Conservation (phyloP, 2,113 vertebrate genomes). For the Ageneiosus marmoratus region DNA sequence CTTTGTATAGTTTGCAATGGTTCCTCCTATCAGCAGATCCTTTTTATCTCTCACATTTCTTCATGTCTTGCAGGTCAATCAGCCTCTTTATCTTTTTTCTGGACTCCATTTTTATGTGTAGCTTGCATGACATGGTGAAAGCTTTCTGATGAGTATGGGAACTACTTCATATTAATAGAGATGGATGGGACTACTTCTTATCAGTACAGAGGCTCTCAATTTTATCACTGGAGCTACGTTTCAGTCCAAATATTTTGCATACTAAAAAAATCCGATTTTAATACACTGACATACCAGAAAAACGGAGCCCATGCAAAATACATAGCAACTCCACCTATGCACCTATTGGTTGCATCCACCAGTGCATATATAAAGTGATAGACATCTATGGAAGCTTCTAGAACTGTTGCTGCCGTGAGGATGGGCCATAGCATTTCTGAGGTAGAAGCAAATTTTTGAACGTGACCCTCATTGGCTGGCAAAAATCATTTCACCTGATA, state of each 20-base stretch:
- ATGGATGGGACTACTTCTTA: slow-evolving; percentile 2
- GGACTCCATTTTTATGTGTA: slow-evolving; percentile 9
- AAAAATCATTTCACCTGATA: too few relatives aligned
- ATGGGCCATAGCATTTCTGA: too few relatives aligned
- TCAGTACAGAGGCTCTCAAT: not conserved
- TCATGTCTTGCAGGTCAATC: slow-evolving; percentile 39
- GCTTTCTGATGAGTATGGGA: not conserved
- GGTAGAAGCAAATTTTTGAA: too few relatives aligned
- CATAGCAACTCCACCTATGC: too few relatives aligned
- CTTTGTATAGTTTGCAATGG: slow-evolving; percentile 27
- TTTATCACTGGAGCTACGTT: not conserved
- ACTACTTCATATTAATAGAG: slow-evolving; percentile 8
- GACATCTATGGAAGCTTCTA: too few relatives aligned
- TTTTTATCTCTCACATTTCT: slow-evolving; percentile 45
- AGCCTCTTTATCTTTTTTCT: slow-evolving; percentile 32
- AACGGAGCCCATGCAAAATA: too few relatives aligned
- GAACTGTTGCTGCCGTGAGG: too few relatives aligned
- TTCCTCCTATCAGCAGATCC: slow-evolving; percentile 33
- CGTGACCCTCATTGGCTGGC: too few relatives aligned
- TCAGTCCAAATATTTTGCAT: not conserved
- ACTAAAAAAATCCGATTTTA: too few relatives aligned
- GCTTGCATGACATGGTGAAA: slow-evolving; percentile 1
- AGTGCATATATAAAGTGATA: too few relatives aligned
- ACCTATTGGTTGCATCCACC: too few relatives aligned
- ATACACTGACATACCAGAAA: too few relatives aligned